Evolutionary conservation across 1,140 invertebrate genomes (phyloP).

Genomic region (Nixonia krombeini): DNA sequence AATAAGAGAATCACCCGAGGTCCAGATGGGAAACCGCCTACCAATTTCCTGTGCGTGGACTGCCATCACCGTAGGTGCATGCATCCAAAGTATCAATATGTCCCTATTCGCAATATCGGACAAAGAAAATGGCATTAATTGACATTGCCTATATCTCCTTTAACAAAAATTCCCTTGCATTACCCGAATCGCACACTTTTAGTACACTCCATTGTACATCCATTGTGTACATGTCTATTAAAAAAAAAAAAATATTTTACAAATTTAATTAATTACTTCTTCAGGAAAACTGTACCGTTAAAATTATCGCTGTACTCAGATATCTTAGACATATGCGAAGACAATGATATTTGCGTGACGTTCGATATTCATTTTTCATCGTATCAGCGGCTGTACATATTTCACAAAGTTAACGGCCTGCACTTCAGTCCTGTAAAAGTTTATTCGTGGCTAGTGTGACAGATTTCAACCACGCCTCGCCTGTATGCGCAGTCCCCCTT

Average conservation of each 20-base stretch:
- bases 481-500: constrained; percentile 63
- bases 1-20: constrained; percentile 27
- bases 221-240: too few species aligned
- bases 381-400: constrained; percentile 45
- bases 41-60: constrained; percentile 48
- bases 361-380: constrained; percentile 1
- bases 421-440: constrained; percentile 45
- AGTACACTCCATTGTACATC: too few species aligned
- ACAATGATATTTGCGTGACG: background rate
- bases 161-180: too few species aligned
- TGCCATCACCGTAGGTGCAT: constrained; percentile 31
- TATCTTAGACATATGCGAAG: too few species aligned
- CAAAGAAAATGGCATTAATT: too few species aligned
- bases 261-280: too few species aligned
- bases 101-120: constrained; percentile 21
- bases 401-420: constrained; percentile 45
- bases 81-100: constrained; percentile 41
- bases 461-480: constrained; percentile 72
- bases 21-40: constrained; percentile 49
- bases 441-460: constrained; percentile 69
- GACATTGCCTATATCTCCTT: too few species aligned
- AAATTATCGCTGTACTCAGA: too few species aligned
- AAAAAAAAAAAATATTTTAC: too few species aligned
- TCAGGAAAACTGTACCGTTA: too few species aligned
- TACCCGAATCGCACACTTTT: too few species aligned